Conservation (phyloP, 1,140 invertebrate species). For the Megalonaias nervosa region DNA sequence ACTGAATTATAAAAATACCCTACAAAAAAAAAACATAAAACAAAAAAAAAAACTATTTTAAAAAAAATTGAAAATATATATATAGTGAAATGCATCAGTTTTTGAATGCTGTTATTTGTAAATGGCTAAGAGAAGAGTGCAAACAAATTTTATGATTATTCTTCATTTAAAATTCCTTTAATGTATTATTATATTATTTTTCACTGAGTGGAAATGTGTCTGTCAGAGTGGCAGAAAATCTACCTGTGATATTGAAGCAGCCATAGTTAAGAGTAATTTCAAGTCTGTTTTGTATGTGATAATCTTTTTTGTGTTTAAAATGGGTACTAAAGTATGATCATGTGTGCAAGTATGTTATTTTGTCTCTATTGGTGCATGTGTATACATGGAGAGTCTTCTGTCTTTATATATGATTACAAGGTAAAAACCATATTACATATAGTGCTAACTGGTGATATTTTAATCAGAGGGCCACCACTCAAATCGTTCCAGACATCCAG, state of each 20-base stretch:
- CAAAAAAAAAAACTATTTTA: constrained; percentile 38
- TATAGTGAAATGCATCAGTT: constrained; percentile 32
- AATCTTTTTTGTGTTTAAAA: no score
- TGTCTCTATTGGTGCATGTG: no score
- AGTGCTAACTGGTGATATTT: no score
- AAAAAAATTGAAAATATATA: constrained; percentile 30
- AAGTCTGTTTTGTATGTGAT: no score
- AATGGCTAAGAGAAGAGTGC: constrained; percentile 40
- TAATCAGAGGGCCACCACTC: no score
- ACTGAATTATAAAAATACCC: constrained; percentile 19
- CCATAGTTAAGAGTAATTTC: constrained; percentile 18
- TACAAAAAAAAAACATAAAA: constrained; percentile 32
- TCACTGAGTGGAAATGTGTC: constrained; percentile 41
- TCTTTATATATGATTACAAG: no score
- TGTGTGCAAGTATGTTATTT: no score
- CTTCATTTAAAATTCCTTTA: constrained; percentile 35
- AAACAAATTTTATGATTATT: constrained; percentile 42
- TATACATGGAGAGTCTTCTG: no score
- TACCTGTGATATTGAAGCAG: constrained; percentile 46
- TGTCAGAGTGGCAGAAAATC: constrained; percentile 41
- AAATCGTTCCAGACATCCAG: no score
- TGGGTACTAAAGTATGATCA: no score
- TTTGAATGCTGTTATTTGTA: constrained; percentile 46
- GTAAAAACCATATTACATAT: no score
- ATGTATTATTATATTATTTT: constrained; percentile 37